These are phyloP conservation scores for Telmatherina bonti DNA, from an alignment of 2,797 vertebrate genomes.

Conservation along the genomic window DNA sequence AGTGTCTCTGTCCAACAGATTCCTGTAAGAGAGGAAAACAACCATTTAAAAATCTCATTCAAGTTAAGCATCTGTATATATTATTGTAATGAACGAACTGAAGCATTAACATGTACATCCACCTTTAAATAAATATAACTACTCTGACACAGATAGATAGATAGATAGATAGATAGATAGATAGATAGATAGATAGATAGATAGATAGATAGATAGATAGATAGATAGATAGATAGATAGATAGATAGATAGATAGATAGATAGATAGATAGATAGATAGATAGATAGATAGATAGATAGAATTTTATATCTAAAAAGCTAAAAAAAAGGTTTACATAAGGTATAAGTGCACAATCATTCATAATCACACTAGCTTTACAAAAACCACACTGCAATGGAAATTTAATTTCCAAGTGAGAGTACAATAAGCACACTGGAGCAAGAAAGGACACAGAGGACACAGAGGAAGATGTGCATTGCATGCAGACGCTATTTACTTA, in stretches of 20 bases:
- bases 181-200: no score
- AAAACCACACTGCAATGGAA: conserved; percentile 45
- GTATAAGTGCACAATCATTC: conserved; percentile 36
- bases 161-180: no score
- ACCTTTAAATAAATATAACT: neutral
- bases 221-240: no score
- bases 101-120: neutral
- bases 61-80: neutral
- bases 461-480: neutral
- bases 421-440: conserved; percentile 36
- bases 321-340: no score
- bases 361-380: conserved; percentile 30
- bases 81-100: neutral
- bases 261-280: no score
- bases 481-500: conserved; percentile 8
- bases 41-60: conserved; percentile 8
- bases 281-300: no score
- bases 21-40: conserved; percentile 78
- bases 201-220: no score
- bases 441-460: conserved; percentile 41
- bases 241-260: no score
- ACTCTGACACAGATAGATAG: no score
- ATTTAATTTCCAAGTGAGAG: conserved; percentile 38
- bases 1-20: conserved; percentile 95
- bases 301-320: no score